Base-by-base conservation (phyloP, 2,888 invertebrate species). In the Chorisops tibialis region DNA sequence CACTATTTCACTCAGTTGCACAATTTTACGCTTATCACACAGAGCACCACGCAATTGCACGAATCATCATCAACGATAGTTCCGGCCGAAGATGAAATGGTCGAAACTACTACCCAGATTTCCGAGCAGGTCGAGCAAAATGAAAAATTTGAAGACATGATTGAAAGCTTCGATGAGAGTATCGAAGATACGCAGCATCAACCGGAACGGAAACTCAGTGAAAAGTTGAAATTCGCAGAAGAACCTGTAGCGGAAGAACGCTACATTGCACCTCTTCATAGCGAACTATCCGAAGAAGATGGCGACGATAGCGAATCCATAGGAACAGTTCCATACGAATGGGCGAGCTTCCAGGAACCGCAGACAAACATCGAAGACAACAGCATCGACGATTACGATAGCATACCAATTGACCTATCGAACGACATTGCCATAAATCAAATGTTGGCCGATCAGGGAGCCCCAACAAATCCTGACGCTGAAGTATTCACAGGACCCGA, bases 371-470 rank as follows among this genome's bases (percentile, higher is more conserved):
- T 58, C 24, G 52, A 64, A 43, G 58, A 61, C 12, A 63, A 61
- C 39, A 38, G 47, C 24, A 75, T 78, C 65, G 75, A 77, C 67
- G 68, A 65, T 37, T 73, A 72, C 61, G 72, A 73, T 58, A 67
- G 67, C 49, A 67, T 69, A 41, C 77, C 77, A 38, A 67, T 74
- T 37, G 78, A 79, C 71, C 69, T 79, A 59, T 76, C 76, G 56
- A 77, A 79, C 68, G 79, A 79, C 63, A 77, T 79, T 67, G 75
- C 73, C 9, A 72, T 79, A 37, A 79, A 79, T 65, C 72, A 78
- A 67, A 65, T 72, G 51, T 69, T 76, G 18, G 76, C 76, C 16
- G 72, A 74, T 37, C 70, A 74, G 64, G 68, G 73, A 41, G 75
- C 72, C 30, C 72, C 74, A 7, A 49, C 68, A 16, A 72, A 79